A percentile compares a stretch with the other conserved stretches of the same genome.
Conservation (phyloP, 2,888 invertebrate genomes). For the Volucella zonaria region DNA sequence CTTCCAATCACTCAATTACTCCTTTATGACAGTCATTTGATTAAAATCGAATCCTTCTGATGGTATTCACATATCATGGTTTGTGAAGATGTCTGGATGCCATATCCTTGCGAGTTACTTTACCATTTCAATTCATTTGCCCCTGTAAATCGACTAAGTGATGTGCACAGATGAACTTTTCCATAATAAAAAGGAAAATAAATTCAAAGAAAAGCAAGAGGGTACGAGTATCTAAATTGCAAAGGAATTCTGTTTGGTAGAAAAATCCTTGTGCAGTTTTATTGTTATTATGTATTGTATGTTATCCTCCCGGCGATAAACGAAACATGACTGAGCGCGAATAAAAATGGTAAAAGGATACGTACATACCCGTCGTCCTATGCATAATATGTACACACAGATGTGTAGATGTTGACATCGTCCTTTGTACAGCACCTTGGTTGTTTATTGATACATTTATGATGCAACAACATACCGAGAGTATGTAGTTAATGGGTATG, state of each 20-base stretch:
- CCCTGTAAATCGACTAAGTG: slow-evolving; percentile 28
- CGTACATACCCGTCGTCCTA: no score
- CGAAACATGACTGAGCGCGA: slow-evolving; percentile 39
- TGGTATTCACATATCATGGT: slow-evolving; percentile 36
- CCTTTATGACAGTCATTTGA: slow-evolving; percentile 71
- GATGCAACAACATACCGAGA: slow-evolving; percentile 63
- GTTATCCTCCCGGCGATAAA: slow-evolving; percentile 32
- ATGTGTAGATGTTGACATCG: slow-evolving; percentile 56
- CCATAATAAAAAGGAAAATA: slow-evolving; percentile 41
- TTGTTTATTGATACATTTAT: slow-evolving; percentile 73
- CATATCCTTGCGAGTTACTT: slow-evolving; percentile 43
- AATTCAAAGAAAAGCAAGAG: slow-evolving; percentile 30
- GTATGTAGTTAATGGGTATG: slow-evolving; percentile 51
- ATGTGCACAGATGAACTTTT: slow-evolving; percentile 51
- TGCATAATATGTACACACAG: no score
- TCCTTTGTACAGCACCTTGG: slow-evolving; percentile 65
- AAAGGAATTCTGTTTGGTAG: slow-evolving; percentile 57
- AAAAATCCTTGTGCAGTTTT: slow-evolving; percentile 60
- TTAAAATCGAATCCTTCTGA: slow-evolving; percentile 68
- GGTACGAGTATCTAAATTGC: slow-evolving; percentile 45
- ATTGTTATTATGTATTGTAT: slow-evolving; percentile 54
- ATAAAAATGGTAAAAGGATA: slow-evolving; percentile 37
- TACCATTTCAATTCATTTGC: slow-evolving; percentile 48
- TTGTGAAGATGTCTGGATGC: slow-evolving; percentile 6
- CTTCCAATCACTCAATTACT: slow-evolving; percentile 73